Percentiles rank a stretch among this genome's conserved stretches.
Evolutionary conservation across 1,140 invertebrate genomes (phyloP).

Genomic region (Hyles vespertilio): DNA sequence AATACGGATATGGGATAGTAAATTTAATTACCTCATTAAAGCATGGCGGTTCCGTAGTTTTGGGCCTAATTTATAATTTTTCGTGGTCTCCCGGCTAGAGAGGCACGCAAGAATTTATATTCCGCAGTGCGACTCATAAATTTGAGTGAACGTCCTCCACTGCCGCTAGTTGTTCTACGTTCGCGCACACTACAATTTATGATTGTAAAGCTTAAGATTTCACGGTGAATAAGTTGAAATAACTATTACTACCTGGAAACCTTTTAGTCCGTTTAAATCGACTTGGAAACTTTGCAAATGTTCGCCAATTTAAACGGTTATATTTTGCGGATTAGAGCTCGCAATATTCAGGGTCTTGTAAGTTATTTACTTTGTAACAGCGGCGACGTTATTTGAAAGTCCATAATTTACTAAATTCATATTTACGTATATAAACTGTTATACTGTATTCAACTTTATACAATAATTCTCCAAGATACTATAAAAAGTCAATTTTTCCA

Average conservation of each 20-base stretch:
- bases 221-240: slow-evolving; percentile 39
- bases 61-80: slow-evolving; percentile 49
- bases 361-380: too few species aligned
- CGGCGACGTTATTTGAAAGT: too few species aligned
- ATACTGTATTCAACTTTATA: neutral
- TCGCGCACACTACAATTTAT: slow-evolving; percentile 55
- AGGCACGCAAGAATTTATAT: slow-evolving; percentile 62
- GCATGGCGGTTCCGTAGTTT: too few species aligned
- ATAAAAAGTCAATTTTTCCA: slow-evolving; percentile 8
- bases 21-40: too few species aligned
- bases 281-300: neutral
- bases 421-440: too few species aligned
- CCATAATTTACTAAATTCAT: too few species aligned
- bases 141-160: slow-evolving; percentile 55
- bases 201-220: slow-evolving; percentile 59
- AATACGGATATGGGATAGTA: too few species aligned
- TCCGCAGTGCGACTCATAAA: slow-evolving; percentile 71
- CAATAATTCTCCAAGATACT: slow-evolving; percentile 9
- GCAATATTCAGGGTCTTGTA: too few species aligned
- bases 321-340: too few species aligned
- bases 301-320: too few species aligned
- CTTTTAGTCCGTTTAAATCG: slow-evolving; percentile 12
- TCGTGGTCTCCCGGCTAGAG: slow-evolving; percentile 38
- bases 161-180: slow-evolving; percentile 56
- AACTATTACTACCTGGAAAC: slow-evolving; percentile 10